Percentiles rank a stretch among this genome's conserved stretches.
Evolutionary conservation across 2,797 vertebrate genomes (phyloP).

Genomic region (Poecilia picta): DNA sequence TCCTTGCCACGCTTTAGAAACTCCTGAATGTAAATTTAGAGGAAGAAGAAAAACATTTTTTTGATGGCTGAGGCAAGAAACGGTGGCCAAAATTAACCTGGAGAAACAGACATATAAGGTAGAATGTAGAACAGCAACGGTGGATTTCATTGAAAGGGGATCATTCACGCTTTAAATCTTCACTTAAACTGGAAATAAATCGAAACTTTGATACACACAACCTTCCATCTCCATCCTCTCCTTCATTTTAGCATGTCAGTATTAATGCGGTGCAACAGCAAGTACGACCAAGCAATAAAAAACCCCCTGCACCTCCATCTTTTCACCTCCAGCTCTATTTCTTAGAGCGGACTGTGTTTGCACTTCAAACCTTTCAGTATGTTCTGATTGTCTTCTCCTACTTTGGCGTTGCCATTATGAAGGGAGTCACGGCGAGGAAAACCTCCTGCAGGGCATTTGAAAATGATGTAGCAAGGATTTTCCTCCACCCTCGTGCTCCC

Average conservation of each 20-base stretch:
- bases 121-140: slow-evolving; percentile 23
- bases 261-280: slow-evolving; percentile 54
- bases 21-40: slow-evolving; percentile 63
- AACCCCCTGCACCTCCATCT: slow-evolving; percentile 35
- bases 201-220: slow-evolving; percentile 27
- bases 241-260: slow-evolving; percentile 62
- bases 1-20: slow-evolving; percentile 22
- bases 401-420: slow-evolving; percentile 38
- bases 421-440: slow-evolving; percentile 39
- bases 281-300: slow-evolving; percentile 71
- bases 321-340: slow-evolving; percentile 32
- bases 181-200: slow-evolving; percentile 45
- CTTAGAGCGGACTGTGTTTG: slow-evolving; percentile 42
- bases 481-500: slow-evolving; percentile 21
- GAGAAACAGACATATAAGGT: slow-evolving; percentile 15
- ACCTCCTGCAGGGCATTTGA: slow-evolving; percentile 22
- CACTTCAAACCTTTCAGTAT: slow-evolving; percentile 39
- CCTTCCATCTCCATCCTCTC: slow-evolving; percentile 16
- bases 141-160: slow-evolving; percentile 25
- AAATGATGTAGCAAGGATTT: slow-evolving; percentile 28
- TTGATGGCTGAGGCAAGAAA: slow-evolving; percentile 17
- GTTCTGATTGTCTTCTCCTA: slow-evolving; percentile 31
- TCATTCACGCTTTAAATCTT: slow-evolving; percentile 44
- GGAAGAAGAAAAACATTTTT: slow-evolving; percentile 19
- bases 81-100: slow-evolving; percentile 28